These are phyloP conservation scores for Eremobia ochroleuca DNA, from an alignment of 2,888 invertebrate species.

Conservation along the genomic window DNA sequence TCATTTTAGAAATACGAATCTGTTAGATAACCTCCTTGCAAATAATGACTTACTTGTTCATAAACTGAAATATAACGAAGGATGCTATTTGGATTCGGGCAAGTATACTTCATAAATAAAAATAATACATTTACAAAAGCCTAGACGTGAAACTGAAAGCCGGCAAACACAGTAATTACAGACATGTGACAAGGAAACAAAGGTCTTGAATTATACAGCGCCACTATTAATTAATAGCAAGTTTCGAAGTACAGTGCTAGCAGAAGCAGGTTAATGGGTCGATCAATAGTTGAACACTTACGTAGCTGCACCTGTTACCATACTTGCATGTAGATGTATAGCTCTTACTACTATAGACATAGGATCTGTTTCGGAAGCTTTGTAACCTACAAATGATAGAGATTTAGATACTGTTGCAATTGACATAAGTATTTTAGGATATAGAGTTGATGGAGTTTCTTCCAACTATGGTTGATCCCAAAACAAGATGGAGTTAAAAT, in stretches of 20 bases:
- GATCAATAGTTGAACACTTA: constrained; percentile 66
- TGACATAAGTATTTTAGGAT: background rate
- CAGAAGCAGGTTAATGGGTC: constrained; percentile 73
- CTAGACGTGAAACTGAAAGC: constrained; percentile 29
- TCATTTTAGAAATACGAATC: background rate
- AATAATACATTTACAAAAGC: background rate
- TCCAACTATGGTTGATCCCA: background rate
- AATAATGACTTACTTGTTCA: background rate
- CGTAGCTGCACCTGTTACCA: constrained; percentile 53
- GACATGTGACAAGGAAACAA: constrained; percentile 36
- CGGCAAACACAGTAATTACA: constrained; percentile 42
- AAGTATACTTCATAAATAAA: background rate
- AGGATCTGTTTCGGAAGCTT: background rate
- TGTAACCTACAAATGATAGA: background rate
- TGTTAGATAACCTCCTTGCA: background rate
- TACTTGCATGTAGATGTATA: constrained; percentile 50
- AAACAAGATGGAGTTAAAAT: background rate
- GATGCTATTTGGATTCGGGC: background rate
- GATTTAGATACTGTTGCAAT: background rate
- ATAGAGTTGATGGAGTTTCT: background rate
- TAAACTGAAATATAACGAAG: background rate
- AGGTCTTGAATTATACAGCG: constrained; percentile 43
- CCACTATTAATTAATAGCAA: constrained; percentile 64
- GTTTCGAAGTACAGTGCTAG: constrained; percentile 40
- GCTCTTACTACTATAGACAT: background rate